Percentiles rank a stretch among this genome's conserved stretches.
Conservation (phyloP, 2,888 invertebrate species). For the Bhutanitis thaidina region DNA sequence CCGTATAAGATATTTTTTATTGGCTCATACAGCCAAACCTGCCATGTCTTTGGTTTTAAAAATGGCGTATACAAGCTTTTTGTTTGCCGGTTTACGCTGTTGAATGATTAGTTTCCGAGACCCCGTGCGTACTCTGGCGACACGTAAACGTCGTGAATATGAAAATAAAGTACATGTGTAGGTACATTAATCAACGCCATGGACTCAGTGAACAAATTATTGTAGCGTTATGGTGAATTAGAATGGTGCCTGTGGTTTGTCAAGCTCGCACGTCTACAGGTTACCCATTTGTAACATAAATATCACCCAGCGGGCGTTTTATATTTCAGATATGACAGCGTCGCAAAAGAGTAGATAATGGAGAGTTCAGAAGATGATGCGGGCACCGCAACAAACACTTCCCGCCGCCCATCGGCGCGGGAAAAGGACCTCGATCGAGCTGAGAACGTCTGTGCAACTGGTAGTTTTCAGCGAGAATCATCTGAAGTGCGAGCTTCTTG, state of each 20-base stretch:
- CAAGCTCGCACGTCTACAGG: constrained; percentile 78
- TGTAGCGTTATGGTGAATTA: constrained; percentile 79
- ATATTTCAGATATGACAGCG: constrained; percentile 77
- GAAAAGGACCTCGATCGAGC: constrained; percentile 68
- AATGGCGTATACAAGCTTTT: constrained; percentile 83
- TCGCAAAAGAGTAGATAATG: constrained; percentile 79
- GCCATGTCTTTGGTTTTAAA: constrained; percentile 81
- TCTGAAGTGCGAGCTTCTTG: constrained; percentile 52
- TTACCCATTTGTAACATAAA: constrained; percentile 75
- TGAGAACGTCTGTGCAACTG: constrained; percentile 65
- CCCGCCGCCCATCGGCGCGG: constrained; percentile 78
- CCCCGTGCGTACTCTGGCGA: constrained; percentile 61
- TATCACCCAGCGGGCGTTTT: constrained; percentile 73
- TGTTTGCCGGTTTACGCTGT: constrained; percentile 80
- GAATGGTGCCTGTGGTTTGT: constrained; percentile 78
- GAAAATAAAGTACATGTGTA: constrained; percentile 79
- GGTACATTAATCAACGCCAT: constrained; percentile 72
- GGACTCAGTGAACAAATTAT: constrained; percentile 71
- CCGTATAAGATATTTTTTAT: constrained; percentile 77
- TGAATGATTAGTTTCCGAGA: constrained; percentile 64
- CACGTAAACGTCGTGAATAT: constrained; percentile 74
- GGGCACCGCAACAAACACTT: constrained; percentile 75
- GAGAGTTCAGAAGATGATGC: constrained; percentile 79
- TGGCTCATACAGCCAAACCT: constrained; percentile 75
- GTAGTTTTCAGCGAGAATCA: constrained; percentile 54